These are phyloP conservation scores for Furnarius figulus DNA, from an alignment of 2,113 vertebrate species.

Conservation along the genomic window DNA sequence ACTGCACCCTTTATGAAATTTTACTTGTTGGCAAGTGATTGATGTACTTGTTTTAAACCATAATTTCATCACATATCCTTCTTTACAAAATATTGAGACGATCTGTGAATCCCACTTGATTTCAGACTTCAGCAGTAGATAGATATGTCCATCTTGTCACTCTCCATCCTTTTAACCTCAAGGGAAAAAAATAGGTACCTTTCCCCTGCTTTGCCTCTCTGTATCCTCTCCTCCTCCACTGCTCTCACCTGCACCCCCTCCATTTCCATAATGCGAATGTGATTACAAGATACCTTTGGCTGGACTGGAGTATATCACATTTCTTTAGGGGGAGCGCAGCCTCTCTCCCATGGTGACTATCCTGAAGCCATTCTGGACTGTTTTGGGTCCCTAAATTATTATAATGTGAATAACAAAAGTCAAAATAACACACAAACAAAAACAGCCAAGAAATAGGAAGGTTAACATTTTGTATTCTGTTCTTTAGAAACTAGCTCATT, in stretches of 20 bases:
- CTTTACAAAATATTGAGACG: not conserved
- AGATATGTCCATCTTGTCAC: not conserved
- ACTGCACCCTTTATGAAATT: not conserved
- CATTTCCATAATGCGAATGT: not conserved
- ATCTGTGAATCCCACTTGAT: not conserved
- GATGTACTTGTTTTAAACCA: not conserved
- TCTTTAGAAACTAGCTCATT: conserved; percentile 10
- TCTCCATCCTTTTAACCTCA: not conserved
- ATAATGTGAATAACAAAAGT: not conserved
- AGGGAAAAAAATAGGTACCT: not conserved
- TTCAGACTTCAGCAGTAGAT: not conserved
- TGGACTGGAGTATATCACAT: not conserved
- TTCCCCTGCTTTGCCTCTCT: not conserved
- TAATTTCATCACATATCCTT: not conserved
- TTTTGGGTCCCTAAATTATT: not conserved
- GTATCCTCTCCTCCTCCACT: not conserved
- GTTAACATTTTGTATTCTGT: not conserved
- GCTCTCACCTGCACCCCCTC: not conserved
- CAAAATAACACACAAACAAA: conserved; percentile 4
- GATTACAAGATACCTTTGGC: not conserved
- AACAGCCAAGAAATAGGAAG: not conserved
- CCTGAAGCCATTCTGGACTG: not conserved
- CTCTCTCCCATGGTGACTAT: not conserved
- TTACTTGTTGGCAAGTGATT: not conserved
- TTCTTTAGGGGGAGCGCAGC: not conserved